phyloP scores from a whole-genome alignment of 2,888 invertebrate genomes.

The Serripes groenlandicus region DNA sequence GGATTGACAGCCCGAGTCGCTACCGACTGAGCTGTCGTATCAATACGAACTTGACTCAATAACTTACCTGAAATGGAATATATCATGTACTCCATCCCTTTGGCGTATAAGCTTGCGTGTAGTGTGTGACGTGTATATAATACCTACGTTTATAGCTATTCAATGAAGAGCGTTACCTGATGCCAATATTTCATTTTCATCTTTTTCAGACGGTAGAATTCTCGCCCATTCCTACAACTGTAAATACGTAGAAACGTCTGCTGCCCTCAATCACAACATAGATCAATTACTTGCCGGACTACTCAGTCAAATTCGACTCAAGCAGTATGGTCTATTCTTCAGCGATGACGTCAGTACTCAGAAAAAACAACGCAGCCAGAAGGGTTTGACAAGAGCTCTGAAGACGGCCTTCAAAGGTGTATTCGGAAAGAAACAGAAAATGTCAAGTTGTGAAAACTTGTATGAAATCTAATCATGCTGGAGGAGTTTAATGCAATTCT shows the following conservation, averaged over 20 bases:
- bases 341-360: slow-evolving; percentile 22
- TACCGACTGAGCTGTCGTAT: too few relatives aligned
- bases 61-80: too few relatives aligned
- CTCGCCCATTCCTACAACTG: slow-evolving; percentile 89
- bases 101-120: too few relatives aligned
- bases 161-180: too few relatives aligned
- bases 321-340: slow-evolving; percentile 83
- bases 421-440: slow-evolving; percentile 62
- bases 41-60: too few relatives aligned
- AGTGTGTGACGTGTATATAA: too few relatives aligned
- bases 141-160: too few relatives aligned
- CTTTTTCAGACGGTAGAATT: slow-evolving; percentile 58
- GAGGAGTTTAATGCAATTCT: too few relatives aligned
- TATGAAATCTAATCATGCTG: slow-evolving; percentile 66
- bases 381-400: slow-evolving; percentile 55
- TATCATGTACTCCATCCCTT: too few relatives aligned
- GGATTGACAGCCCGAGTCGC: too few relatives aligned
- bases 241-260: slow-evolving; percentile 97
- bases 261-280: slow-evolving; percentile 97
- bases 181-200: slow-evolving; percentile 8
- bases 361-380: slow-evolving; percentile 53
- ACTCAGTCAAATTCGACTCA: slow-evolving; percentile 95
- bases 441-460: slow-evolving; percentile 63
- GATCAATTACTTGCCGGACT: slow-evolving; percentile 97
- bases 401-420: slow-evolving; percentile 61